These are phyloP conservation scores for Liasis olivaceus DNA, from an alignment of 2,797 vertebrate species.

Conservation along the genomic window DNA sequence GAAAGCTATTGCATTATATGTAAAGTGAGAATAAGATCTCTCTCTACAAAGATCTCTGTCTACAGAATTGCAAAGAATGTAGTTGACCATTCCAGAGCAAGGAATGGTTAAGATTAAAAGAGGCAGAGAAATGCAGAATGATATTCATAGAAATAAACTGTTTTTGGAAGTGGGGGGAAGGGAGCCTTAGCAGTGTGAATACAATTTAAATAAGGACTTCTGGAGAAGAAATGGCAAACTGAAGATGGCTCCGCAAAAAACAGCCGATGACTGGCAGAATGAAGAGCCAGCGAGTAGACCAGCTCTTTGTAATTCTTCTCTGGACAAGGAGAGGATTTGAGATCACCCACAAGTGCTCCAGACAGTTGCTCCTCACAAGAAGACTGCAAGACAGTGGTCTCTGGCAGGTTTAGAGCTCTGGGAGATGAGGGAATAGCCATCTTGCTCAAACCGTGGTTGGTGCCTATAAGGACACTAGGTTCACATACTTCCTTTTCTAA, in stretches of 20 bases:
- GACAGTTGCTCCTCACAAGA: too few relatives aligned
- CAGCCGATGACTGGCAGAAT: background rate
- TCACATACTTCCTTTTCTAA: background rate
- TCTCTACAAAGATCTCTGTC: too few relatives aligned
- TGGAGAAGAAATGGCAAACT: background rate
- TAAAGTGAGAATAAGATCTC: background rate
- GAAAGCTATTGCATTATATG: background rate
- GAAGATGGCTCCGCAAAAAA: background rate
- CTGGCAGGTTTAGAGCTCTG: background rate
- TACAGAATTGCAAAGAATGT: background rate
- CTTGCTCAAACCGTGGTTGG: background rate
- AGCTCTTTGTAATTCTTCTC: background rate
- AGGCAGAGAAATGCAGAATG: background rate
- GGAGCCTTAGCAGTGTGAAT: background rate
- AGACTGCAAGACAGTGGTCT: background rate
- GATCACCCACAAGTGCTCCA: background rate
- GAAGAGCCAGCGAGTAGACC: background rate
- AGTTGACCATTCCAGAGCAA: background rate
- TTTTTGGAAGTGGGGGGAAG: background rate
- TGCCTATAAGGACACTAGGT: background rate
- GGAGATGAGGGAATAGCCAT: background rate
- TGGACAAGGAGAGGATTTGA: background rate
- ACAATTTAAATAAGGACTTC: background rate
- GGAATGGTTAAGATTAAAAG: background rate
- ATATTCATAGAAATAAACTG: background rate